phyloP scores from a whole-genome alignment of 2,888 invertebrate genomes.

The Hirtodrosophila confusa region DNA sequence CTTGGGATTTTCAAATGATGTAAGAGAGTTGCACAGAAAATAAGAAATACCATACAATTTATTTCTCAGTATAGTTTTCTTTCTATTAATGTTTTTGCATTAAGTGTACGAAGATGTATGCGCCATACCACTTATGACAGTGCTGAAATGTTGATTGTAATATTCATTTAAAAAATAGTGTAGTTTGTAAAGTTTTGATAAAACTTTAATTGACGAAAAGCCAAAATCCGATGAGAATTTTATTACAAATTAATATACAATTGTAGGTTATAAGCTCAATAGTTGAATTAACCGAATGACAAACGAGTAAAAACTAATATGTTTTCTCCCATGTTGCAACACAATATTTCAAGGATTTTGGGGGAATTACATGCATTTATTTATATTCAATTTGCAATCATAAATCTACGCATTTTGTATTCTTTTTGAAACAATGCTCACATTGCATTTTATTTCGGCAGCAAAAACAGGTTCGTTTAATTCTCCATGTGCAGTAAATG shows the following conservation, averaged over 20 bases:
- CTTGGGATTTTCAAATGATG: too few relatives aligned
- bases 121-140: too few relatives aligned
- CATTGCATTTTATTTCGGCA: neutral
- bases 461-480: neutral
- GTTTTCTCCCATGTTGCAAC: neutral
- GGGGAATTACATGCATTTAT: slow-evolving; percentile 30
- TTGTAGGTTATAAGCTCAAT: neutral
- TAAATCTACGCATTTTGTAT: slow-evolving; percentile 15
- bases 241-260: neutral
- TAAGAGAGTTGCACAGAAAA: too few relatives aligned
- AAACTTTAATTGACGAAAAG: neutral
- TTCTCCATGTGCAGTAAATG: slow-evolving; percentile 7
- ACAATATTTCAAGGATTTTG: slow-evolving; percentile 10
- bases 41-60: too few relatives aligned
- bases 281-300: slow-evolving; percentile 1
- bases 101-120: too few relatives aligned
- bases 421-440: neutral
- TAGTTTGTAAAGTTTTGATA: too few relatives aligned
- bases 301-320: neutral
- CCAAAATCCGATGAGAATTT: neutral
- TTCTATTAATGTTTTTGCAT: too few relatives aligned
- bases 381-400: slow-evolving; percentile 53
- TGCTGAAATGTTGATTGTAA: too few relatives aligned
- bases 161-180: too few relatives aligned
- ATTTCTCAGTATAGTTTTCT: too few relatives aligned